Percentiles rank a stretch among this genome's conserved stretches.
Evolutionary conservation across 2,113 vertebrate species (phyloP).

Genomic region (Calyptommatus sinebrachiatus): DNA sequence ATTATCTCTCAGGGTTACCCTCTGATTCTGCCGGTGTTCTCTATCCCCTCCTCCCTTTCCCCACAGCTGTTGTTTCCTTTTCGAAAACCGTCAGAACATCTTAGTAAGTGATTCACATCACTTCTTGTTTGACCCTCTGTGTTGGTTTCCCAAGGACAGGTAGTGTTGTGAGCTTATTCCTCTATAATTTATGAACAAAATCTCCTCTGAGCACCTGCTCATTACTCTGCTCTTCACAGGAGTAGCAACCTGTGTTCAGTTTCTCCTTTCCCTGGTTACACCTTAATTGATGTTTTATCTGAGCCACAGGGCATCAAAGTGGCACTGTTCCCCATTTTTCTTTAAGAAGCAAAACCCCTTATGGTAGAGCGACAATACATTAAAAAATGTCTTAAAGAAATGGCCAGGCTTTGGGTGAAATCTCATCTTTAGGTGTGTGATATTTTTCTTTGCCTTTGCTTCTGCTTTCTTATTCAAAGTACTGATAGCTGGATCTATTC

Average conservation of each 20-base stretch:
- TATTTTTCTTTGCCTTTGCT: not conserved
- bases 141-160: not conserved
- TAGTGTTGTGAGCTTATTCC: not conserved
- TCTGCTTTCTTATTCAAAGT: not conserved
- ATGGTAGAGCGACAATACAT: not conserved
- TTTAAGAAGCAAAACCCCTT: not conserved
- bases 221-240: slow-evolving; percentile 4
- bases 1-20: not conserved
- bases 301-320: not conserved
- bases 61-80: not conserved
- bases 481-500: not conserved
- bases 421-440: not conserved
- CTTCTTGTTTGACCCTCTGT: not conserved
- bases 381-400: not conserved
- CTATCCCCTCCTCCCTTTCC: not conserved
- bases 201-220: not conserved
- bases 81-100: too few relatives aligned
- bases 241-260: not conserved
- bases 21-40: not conserved
- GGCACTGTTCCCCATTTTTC: not conserved
- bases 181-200: slow-evolving; percentile 2
- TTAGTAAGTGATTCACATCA: not conserved
- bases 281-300: not conserved
- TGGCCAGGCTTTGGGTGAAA: not conserved
- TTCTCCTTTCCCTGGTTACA: not conserved